Conservation (phyloP, 2,113 vertebrate genomes). For the Steatornis caripensis region DNA sequence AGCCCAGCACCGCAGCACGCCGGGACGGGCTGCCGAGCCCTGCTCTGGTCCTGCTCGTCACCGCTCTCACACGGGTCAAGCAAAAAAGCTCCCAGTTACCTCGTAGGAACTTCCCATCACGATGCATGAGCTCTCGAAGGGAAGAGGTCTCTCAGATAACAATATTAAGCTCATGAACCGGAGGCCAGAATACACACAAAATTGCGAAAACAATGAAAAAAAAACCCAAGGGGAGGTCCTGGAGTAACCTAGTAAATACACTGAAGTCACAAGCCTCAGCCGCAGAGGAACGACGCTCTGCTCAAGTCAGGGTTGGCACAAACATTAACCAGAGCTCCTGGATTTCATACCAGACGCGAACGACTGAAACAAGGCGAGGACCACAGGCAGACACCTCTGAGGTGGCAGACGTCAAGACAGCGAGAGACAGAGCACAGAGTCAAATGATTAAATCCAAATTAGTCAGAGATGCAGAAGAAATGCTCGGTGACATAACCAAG, state of each 20-base stretch:
- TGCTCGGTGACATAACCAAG: neutral
- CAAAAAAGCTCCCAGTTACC: neutral
- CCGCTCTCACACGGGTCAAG: fast-evolving
- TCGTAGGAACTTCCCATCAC: neutral
- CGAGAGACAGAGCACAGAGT: neutral
- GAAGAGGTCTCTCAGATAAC: neutral
- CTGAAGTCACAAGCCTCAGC: neutral
- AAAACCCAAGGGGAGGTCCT: neutral
- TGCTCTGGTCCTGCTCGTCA: neutral
- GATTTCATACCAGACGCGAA: neutral
- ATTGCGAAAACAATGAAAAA: neutral
- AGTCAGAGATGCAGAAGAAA: neutral
- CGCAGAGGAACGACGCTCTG: neutral
- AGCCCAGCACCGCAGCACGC: no score
- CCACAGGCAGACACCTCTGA: neutral
- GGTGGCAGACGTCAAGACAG: neutral
- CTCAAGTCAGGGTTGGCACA: neutral
- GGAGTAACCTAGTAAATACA: neutral
- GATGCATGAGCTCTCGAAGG: neutral
- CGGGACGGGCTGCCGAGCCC: neutral
- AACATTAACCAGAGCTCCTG: neutral
- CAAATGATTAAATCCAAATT: neutral
- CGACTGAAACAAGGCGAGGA: neutral
- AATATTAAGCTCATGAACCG: neutral
- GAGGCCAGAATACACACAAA: neutral